These are phyloP conservation scores for Melanotaenia boesemani DNA, from an alignment of 2,797 vertebrate species.

Conservation along the genomic window DNA sequence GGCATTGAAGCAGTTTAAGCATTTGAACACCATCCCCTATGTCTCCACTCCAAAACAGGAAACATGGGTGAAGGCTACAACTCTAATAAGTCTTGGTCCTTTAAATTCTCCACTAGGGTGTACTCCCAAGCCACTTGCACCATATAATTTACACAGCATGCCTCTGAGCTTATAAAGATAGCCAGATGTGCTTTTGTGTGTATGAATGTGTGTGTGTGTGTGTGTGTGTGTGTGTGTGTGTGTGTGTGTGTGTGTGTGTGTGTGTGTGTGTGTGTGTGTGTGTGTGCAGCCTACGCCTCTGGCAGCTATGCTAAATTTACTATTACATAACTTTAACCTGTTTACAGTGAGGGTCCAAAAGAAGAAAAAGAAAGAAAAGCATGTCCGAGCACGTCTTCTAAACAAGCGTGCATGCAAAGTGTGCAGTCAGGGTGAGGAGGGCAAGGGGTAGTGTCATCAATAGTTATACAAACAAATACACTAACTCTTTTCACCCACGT, in stretches of 20 bases:
- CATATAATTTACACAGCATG: conserved; percentile 82
- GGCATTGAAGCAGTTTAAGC: background rate
- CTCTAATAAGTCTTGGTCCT: conserved; percentile 54
- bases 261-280: background rate
- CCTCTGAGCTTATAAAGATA: conserved; percentile 79
- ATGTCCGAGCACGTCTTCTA: conserved; percentile 76
- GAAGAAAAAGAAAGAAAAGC: conserved; percentile 27
- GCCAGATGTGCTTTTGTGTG: conserved; percentile 67
- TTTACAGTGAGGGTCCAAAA: conserved; percentile 49
- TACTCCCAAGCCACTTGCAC: conserved; percentile 74
- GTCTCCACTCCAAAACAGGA: conserved; percentile 20
- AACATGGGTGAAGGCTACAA: conserved; percentile 27
- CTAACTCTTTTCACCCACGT: background rate
- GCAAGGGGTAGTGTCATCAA: conserved; percentile 31
- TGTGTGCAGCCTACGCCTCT: conserved; percentile 65
- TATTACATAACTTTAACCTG: conserved; percentile 57
- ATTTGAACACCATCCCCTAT: background rate
- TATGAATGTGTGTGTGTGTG: conserved; percentile 22
- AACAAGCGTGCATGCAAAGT: conserved; percentile 46
- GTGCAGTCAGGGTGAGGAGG: conserved; percentile 38
- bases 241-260: conserved; percentile 30
- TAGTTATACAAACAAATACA: conserved; percentile 2
- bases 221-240: conserved; percentile 1
- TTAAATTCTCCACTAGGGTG: conserved; percentile 64
- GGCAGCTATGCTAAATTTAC: conserved; percentile 77